Evolutionary conservation across 2,797 vertebrate genomes (phyloP).

Genomic region (Phataginus tetradactyla): DNA sequence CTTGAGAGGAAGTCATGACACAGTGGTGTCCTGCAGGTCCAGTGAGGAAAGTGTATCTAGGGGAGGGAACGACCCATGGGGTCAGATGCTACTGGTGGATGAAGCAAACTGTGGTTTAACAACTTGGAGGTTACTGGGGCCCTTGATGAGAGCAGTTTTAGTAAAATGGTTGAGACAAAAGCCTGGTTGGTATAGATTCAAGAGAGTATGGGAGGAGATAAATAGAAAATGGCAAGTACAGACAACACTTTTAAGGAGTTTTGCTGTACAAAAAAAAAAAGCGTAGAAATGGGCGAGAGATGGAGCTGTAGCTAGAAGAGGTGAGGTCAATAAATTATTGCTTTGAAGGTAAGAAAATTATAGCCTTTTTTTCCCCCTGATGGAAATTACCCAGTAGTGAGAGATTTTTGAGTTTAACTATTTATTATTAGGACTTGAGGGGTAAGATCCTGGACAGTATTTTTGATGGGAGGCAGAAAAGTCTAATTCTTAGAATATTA

Average conservation of each 20-base stretch:
- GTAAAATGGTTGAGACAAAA: background rate
- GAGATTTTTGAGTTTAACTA: slow-evolving; percentile 27
- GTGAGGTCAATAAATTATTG: background rate
- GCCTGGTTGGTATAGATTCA: background rate
- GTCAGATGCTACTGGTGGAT: background rate
- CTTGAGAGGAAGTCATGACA: background rate
- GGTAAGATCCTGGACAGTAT: background rate
- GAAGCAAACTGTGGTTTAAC: background rate
- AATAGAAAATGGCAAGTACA: background rate
- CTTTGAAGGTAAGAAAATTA: slow-evolving; percentile 58
- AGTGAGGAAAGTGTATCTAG: background rate
- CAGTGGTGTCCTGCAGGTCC: background rate
- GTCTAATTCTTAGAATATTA: background rate
- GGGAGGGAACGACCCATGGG: background rate
- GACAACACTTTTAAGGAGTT: background rate
- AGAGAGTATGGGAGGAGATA: background rate
- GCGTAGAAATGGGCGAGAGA: background rate
- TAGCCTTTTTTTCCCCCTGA: background rate
- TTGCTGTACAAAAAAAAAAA: background rate
- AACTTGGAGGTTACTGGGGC: background rate
- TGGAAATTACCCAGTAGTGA: background rate
- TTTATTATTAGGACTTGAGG: background rate
- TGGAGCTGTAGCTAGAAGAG: background rate
- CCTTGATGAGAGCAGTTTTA: background rate
- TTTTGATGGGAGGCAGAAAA: background rate